A percentile compares a stretch with the other conserved stretches of the same genome.
Evolutionary conservation across 2,888 invertebrate genomes (phyloP).

Genomic region (Thera britannica): DNA sequence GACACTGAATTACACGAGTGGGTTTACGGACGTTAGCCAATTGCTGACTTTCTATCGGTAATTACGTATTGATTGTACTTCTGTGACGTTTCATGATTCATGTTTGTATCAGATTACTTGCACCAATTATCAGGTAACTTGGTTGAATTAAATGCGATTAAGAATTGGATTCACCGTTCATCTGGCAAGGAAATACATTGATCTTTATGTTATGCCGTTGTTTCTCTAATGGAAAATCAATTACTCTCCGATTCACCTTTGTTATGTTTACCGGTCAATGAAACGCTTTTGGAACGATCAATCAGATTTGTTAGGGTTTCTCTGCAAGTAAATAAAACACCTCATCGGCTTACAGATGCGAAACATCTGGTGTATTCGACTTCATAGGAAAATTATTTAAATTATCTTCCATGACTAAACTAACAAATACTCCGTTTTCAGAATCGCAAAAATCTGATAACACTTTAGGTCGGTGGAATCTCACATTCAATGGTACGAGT

Average conservation of each 20-base stretch:
- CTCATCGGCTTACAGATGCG: conserved; percentile 38
- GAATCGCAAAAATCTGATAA: no score
- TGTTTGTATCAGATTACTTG: conserved; percentile 39
- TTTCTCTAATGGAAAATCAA: conserved; percentile 19
- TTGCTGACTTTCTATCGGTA: conserved; percentile 76
- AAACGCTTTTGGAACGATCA: conserved; percentile 19
- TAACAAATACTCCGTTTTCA: conserved; percentile 34
- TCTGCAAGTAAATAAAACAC: conserved; percentile 31
- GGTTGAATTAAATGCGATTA: conserved; percentile 30
- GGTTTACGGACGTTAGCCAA: conserved; percentile 70
- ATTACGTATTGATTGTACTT: conserved; percentile 59
- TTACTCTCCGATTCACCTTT: conserved; percentile 27
- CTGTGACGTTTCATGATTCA: conserved; percentile 57
- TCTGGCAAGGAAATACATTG: conserved; percentile 20
- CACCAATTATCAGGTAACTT: conserved; percentile 31
- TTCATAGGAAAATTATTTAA: conserved; percentile 34
- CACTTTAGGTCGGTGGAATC: no score
- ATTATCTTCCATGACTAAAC: conserved; percentile 27
- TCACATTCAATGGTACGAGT: not conserved
- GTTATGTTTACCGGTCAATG: conserved; percentile 28
- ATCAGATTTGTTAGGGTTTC: conserved; percentile 11
- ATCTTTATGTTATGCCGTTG: conserved; percentile 19
- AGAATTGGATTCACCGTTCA: conserved; percentile 29
- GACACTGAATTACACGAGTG: conserved; percentile 63
- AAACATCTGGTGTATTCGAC: conserved; percentile 33